Percentiles rank a stretch among this genome's conserved stretches.
phyloP scores from a whole-genome alignment of 1,140 invertebrate genomes.

The Heterodera carotae region DNA sequence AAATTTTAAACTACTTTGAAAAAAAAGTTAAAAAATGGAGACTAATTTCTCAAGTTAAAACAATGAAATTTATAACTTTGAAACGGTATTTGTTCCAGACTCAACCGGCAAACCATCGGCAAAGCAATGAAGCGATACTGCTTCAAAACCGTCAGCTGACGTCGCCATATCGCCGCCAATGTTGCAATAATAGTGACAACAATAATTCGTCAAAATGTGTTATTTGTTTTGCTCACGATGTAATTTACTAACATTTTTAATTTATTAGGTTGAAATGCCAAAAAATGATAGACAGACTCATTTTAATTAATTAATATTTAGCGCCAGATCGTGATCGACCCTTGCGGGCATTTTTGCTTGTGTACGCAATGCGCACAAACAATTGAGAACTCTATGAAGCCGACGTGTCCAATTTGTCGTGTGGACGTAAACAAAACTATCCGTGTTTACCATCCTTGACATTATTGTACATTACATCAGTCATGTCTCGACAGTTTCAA shows the following conservation, averaged over 20 bases:
- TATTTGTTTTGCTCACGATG: not conserved
- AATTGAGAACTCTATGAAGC: not conserved
- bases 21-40: too few relatives aligned
- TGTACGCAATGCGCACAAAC: not conserved
- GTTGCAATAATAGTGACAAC: not conserved
- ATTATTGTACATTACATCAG: too few relatives aligned
- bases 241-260: not conserved
- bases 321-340: not conserved
- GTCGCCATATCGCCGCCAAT: not conserved
- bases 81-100: not conserved
- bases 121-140: not conserved
- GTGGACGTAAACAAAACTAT: not conserved
- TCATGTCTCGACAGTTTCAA: too few relatives aligned
- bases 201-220: not conserved
- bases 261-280: not conserved
- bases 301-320: not conserved
- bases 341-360: not conserved
- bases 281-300: not conserved
- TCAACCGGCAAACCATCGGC: not conserved
- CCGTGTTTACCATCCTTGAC: not conserved
- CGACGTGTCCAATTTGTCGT: not conserved
- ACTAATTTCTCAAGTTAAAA: too few relatives aligned
- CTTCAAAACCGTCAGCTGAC: not conserved
- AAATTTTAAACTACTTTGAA: too few relatives aligned
- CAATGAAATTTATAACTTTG: not conserved